These are phyloP conservation scores for Anoplophora glabripennis DNA, from an alignment of 1,140 invertebrate species.

Conservation along the genomic window DNA sequence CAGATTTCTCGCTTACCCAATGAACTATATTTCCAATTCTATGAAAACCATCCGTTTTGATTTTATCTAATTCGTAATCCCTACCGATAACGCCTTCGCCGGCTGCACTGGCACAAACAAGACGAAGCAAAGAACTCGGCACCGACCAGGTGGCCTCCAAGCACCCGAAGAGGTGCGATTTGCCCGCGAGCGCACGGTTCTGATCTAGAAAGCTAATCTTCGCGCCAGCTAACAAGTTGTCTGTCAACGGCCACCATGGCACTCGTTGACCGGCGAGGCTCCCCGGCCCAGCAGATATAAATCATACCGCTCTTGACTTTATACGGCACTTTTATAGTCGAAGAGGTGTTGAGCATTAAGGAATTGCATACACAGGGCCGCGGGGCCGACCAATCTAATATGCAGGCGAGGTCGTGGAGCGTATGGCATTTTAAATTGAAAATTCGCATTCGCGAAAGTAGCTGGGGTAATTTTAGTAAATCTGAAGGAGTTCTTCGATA, in stretches of 20 bases:
- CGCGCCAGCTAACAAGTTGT: conserved; percentile 27
- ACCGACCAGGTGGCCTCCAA: conserved; percentile 14
- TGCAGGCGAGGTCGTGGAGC: not conserved
- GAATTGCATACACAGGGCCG: conserved; percentile 5
- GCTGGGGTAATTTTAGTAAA: too few species aligned
- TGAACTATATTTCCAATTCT: too few species aligned
- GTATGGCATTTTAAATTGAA: too few species aligned
- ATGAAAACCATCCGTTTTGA: too few species aligned
- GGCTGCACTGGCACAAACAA: too few species aligned
- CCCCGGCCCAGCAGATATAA: conserved; percentile 8
- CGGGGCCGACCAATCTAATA: conserved; percentile 3
- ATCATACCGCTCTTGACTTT: conserved; percentile 11
- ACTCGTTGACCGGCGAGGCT: conserved; percentile 5
- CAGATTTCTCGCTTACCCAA: too few species aligned
- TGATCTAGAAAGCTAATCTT: conserved; percentile 27
- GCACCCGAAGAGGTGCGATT: conserved; percentile 18
- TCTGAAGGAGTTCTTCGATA: too few species aligned
- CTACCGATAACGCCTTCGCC: too few species aligned
- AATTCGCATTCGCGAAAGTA: too few species aligned
- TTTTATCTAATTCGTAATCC: too few species aligned
- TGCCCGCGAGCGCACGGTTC: conserved; percentile 15
- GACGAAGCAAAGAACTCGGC: not conserved
- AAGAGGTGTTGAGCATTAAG: conserved; percentile 15
- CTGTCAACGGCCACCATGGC: conserved; percentile 21
- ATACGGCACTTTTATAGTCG: conserved; percentile 9